phyloP scores from a whole-genome alignment of 2,113 vertebrate species.

The Eublepharis macularius region DNA sequence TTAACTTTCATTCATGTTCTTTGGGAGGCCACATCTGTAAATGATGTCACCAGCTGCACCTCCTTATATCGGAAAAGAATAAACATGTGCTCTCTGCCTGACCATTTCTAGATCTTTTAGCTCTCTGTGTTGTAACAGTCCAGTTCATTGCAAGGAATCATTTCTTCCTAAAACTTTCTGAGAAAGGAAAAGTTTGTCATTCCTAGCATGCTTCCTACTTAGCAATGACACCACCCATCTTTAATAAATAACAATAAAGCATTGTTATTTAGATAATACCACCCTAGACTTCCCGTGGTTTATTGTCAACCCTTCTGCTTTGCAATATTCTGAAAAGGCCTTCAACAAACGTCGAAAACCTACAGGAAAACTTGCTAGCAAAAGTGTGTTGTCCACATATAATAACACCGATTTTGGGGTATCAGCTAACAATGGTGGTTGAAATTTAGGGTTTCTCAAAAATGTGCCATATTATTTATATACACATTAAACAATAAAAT shows the following conservation, averaged over 20 bases:
- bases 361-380: no score
- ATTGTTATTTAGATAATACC: no score
- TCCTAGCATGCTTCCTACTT: neutral
- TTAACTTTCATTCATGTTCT: neutral
- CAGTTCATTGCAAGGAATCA: neutral
- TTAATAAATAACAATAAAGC: conserved; percentile 1
- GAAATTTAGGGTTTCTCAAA: no score
- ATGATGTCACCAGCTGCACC: neutral
- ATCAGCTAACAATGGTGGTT: no score
- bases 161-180: neutral
- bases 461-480: no score
- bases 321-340: no score
- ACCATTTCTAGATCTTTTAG: neutral
- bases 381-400: no score
- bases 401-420: no score
- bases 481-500: no score
- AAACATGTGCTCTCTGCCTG: neutral
- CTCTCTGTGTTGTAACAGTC: neutral
- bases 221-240: neutral
- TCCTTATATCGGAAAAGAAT: neutral
- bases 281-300: no score
- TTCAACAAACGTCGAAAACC: no score
- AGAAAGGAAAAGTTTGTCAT: conserved; percentile 2
- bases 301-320: no score
- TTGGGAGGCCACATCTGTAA: neutral